A percentile compares a stretch with the other conserved stretches of the same genome.
Conservation (phyloP, 2,113 vertebrate genomes). For the Phylloscopus trochiloides region DNA sequence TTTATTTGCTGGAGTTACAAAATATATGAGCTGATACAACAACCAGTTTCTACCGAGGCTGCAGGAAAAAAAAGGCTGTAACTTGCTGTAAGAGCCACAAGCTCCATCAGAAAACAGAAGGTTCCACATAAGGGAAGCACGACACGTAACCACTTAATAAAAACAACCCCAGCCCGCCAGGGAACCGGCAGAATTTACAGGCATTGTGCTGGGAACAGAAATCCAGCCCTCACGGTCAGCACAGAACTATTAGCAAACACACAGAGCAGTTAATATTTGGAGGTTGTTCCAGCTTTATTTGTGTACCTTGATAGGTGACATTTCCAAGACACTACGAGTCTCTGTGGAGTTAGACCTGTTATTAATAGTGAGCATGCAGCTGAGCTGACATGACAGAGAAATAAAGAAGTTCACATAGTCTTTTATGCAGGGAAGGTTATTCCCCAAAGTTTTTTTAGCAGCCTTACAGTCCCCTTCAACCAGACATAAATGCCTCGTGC, state of each 20-base stretch:
- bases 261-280: constrained; percentile 4
- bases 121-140: background rate
- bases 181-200: background rate
- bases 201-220: background rate
- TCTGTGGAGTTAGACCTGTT: background rate
- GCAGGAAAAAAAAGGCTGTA: background rate
- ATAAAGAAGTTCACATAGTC: background rate
- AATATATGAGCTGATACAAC: background rate
- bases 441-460: background rate
- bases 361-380: background rate
- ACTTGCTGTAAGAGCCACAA: background rate
- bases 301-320: background rate
- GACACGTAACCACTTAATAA: background rate
- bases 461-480: background rate
- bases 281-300: constrained; percentile 1
- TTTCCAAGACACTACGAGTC: background rate
- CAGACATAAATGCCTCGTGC: background rate
- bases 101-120: background rate
- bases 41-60: background rate
- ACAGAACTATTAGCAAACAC: background rate
- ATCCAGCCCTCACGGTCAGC: background rate
- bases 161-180: background rate
- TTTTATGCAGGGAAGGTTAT: background rate
- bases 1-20: constrained; percentile 5
- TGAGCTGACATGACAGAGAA: background rate